Evolutionary conservation across 2,113 vertebrate species (phyloP).

Genomic region (Myrmecobius fasciatus): DNA sequence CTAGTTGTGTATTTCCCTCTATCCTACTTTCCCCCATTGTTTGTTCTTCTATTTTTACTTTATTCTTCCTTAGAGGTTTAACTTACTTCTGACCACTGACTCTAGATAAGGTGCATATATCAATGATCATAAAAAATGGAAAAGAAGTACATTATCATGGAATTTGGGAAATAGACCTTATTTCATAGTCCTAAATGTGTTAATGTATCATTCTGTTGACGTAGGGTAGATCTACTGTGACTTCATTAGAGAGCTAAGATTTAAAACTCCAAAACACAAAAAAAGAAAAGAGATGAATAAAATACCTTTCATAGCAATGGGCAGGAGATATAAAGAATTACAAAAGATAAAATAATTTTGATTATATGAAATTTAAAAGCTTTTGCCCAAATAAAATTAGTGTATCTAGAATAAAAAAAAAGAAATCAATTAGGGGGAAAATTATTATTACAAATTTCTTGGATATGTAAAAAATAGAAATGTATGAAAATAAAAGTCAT

Average conservation of each 20-base stretch:
- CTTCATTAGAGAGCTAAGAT: background rate
- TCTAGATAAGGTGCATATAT: no score
- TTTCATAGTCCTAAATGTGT: background rate
- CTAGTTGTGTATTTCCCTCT: no score
- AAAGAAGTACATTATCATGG: background rate
- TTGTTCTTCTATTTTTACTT: no score
- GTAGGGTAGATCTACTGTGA: background rate
- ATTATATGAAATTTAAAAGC: background rate
- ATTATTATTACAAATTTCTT: background rate
- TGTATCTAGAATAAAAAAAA: background rate
- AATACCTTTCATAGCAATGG: background rate
- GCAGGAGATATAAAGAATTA: background rate
- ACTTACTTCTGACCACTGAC: no score
- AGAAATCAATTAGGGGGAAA: background rate
- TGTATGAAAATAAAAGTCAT: background rate
- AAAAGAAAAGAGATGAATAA: background rate
- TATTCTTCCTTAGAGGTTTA: no score
- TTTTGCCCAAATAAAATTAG: background rate
- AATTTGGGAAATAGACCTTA: background rate
- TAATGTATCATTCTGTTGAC: background rate
- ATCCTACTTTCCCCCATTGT: no score
- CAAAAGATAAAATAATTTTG: background rate
- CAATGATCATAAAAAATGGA: background rate
- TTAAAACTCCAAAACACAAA: background rate
- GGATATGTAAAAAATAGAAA: background rate